These are phyloP conservation scores for Dicyrtoma fusca DNA, from an alignment of 2,888 invertebrate species.

Conservation along the genomic window DNA sequence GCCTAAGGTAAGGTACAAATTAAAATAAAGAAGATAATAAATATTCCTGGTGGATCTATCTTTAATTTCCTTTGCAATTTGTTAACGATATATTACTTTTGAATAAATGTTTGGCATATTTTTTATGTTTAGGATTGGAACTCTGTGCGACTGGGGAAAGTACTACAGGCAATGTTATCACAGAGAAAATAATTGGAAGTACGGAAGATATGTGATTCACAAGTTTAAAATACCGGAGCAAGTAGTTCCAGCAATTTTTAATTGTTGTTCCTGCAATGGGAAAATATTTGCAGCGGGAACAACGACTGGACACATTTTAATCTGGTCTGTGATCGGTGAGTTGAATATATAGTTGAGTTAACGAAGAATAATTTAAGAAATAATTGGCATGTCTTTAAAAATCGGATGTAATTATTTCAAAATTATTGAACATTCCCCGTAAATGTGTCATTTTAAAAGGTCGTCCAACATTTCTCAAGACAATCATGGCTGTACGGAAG, in stretches of 20 bases:
- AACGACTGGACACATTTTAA: slow-evolving; percentile 29
- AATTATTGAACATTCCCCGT: no score
- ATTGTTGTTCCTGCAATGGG: slow-evolving; percentile 27
- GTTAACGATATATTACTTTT: no score
- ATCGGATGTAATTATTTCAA: no score
- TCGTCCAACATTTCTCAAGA: slow-evolving; percentile 27
- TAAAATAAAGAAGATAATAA: no score
- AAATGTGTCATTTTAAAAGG: slow-evolving; percentile 26
- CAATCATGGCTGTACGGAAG: slow-evolving; percentile 12
- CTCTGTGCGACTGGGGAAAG: slow-evolving; percentile 40
- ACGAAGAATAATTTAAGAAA: background rate
- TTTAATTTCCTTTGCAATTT: no score
- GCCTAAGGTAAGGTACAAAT: slow-evolving; percentile 7
- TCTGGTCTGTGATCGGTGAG: slow-evolving; percentile 40
- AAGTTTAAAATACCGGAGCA: slow-evolving; percentile 23
- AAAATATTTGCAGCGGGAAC: slow-evolving; percentile 34
- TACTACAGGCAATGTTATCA: slow-evolving; percentile 39
- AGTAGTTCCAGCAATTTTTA: slow-evolving; percentile 2
- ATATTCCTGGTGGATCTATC: no score
- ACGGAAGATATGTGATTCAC: slow-evolving; percentile 35
- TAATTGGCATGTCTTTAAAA: background rate
- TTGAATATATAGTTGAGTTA: background rate
- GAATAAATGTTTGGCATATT: no score
- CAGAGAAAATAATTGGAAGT: slow-evolving; percentile 36
- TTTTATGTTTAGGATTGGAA: background rate